Base-by-base conservation (phyloP, 2,797 vertebrate species). In the Ficedula albicollis region DNA sequence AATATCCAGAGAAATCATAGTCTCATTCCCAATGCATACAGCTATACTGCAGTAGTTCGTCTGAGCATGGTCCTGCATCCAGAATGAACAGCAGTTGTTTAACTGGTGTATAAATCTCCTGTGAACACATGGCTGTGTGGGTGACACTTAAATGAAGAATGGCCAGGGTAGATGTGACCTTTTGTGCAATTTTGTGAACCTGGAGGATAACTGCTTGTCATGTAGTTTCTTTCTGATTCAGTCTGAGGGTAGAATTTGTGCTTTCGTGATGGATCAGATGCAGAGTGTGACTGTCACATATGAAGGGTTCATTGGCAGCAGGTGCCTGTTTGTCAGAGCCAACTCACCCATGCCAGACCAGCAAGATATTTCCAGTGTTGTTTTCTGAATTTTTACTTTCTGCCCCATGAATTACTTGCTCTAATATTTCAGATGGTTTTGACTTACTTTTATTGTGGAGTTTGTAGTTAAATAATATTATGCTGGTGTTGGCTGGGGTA, bases 21-120 rank as follows among this genome's bases (percentile, higher is more conserved):
- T 51, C 38, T 93, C 62, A 46, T 95, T 95, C 78, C 80, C 75
- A 93, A 56, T 74, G 70, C 87, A 87, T 91, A 72, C 49, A 95
- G 63, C 80, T 74, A 7, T 49, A 14, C 38, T 66, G 83, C 49
- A 77, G 72, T 44, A 72, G 82, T 81, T 93, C 83, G 36, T 79
- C n/a, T 59, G 73, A 86, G 49, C 3, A 0, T 46, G 68, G 88
- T 74, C 56, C 89, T 92, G 91, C 87, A 93, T 94, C n/a, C 70
- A 66, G 82, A 91, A 90, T 46, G 95, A 96, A 29, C 32, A 93
- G 89, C 48, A 75, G 51, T 78, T 38, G 32, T 59, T 69, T 60
- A 87, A 91, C 62, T 59, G 79, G 68, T 75, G 34, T 66, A n/a
- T 92, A 88, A 87, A 89, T 81, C 84, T 84, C 54, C 69, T 59